These are phyloP conservation scores for Salvelinus fontinalis DNA, from an alignment of 2,113 vertebrate species.

Conservation along the genomic window DNA sequence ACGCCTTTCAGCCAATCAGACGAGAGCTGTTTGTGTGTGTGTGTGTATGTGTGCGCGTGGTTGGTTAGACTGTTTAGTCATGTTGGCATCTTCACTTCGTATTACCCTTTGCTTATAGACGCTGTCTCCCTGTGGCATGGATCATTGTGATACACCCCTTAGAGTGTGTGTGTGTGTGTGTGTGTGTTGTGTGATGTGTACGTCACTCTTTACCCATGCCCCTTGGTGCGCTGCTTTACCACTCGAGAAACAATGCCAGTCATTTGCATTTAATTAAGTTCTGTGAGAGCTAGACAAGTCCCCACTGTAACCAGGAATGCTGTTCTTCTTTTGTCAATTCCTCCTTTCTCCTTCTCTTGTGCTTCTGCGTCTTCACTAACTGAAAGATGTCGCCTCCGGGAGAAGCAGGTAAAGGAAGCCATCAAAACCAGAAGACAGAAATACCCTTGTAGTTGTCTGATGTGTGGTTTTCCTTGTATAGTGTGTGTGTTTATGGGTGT, in stretches of 20 bases:
- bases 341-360: slow-evolving; percentile 39
- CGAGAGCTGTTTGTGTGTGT: slow-evolving; percentile 39
- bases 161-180: too few relatives aligned
- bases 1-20: slow-evolving; percentile 30
- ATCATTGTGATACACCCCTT: slow-evolving; percentile 44
- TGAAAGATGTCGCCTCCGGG: slow-evolving; percentile 66
- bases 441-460: slow-evolving; percentile 46
- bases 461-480: slow-evolving; percentile 32
- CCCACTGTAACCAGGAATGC: slow-evolving; percentile 56
- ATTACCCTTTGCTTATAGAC: slow-evolving; percentile 49
- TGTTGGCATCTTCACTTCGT: slow-evolving; percentile 44
- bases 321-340: slow-evolving; percentile 61
- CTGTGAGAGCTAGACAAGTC: slow-evolving; percentile 53
- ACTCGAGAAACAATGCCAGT: slow-evolving; percentile 57
- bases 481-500: slow-evolving; percentile 31
- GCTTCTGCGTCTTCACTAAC: slow-evolving; percentile 52
- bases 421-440: slow-evolving; percentile 67
- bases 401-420: slow-evolving; percentile 72
- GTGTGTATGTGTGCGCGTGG: not conserved
- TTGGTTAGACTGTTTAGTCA: slow-evolving; percentile 45
- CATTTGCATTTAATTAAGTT: slow-evolving; percentile 69
- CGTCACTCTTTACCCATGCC: slow-evolving; percentile 36
- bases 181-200: not conserved
- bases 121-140: slow-evolving; percentile 36
- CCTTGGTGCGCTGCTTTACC: slow-evolving; percentile 54